These are phyloP conservation scores for Oryctes rhinoceros DNA, from an alignment of 1,140 invertebrate species.

Conservation along the genomic window DNA sequence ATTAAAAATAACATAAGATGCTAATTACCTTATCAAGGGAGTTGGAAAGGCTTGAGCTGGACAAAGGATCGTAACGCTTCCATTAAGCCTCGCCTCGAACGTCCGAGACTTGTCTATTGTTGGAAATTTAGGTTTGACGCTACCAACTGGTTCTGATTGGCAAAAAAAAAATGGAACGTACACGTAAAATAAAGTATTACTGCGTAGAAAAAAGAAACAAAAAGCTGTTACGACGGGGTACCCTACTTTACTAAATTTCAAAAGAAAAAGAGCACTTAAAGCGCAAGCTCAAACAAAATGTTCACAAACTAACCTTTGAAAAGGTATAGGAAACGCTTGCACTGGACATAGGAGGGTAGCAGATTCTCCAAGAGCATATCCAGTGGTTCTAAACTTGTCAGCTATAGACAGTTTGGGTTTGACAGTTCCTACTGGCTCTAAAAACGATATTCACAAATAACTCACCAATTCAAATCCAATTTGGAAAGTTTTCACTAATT, in stretches of 20 bases:
- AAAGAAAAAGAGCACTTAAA: no score
- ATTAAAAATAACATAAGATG: no score
- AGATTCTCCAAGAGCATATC: constrained; percentile 56
- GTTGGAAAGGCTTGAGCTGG: constrained; percentile 77
- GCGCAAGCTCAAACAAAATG: not conserved
- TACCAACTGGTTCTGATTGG: constrained; percentile 68
- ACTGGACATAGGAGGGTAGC: constrained; percentile 67
- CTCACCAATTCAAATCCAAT: no score
- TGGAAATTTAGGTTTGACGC: constrained; percentile 67
- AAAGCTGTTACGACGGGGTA: not conserved
- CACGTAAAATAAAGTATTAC: not conserved
- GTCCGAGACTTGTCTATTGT: constrained; percentile 57
- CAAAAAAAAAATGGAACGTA: constrained; percentile 5
- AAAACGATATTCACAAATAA: not conserved
- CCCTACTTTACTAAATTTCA: not conserved
- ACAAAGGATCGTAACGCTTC: constrained; percentile 62
- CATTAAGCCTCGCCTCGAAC: constrained; percentile 55
- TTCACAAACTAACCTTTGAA: constrained; percentile 61
- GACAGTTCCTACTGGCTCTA: constrained; percentile 69
- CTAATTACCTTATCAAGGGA: constrained; percentile 59
- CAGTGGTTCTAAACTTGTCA: constrained; percentile 59
- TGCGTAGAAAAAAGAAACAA: not conserved
- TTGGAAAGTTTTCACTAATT: no score
- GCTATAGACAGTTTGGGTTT: constrained; percentile 64
- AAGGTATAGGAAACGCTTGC: constrained; percentile 68